phyloP scores from a whole-genome alignment of 2,888 invertebrate species.

The Euplexia lucipara region DNA sequence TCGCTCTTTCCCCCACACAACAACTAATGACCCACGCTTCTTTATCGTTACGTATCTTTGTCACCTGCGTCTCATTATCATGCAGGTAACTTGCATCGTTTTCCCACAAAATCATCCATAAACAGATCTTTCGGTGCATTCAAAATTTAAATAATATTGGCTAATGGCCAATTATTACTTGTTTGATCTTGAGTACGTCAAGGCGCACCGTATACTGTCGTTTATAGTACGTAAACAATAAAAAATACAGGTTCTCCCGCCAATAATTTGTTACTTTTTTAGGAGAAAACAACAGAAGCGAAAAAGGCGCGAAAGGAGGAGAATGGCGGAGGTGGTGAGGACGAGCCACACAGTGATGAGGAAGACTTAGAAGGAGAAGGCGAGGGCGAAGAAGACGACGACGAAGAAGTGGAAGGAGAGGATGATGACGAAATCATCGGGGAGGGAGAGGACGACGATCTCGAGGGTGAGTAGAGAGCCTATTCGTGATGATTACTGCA shows the following conservation, averaged over 20 bases:
- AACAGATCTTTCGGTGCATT: slow-evolving; percentile 66
- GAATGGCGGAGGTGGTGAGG: slow-evolving; percentile 93
- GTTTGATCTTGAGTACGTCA: slow-evolving; percentile 73
- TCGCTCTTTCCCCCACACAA: slow-evolving; percentile 82
- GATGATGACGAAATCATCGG: slow-evolving; percentile 92
- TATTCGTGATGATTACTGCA: slow-evolving; percentile 21
- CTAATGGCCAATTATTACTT: slow-evolving; percentile 79
- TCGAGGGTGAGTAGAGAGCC: slow-evolving; percentile 74
- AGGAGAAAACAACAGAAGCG: slow-evolving; percentile 94
- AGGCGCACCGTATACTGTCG: slow-evolving; percentile 62
- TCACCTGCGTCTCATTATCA: slow-evolving; percentile 86
- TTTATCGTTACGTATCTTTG: slow-evolving; percentile 86
- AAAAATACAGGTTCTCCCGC: slow-evolving; percentile 48
- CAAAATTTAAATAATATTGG: slow-evolving; percentile 76
- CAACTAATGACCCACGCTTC: slow-evolving; percentile 87
- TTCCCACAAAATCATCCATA: slow-evolving; percentile 71
- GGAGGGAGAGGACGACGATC: slow-evolving; percentile 92
- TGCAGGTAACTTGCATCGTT: slow-evolving; percentile 73
- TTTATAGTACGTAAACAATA: slow-evolving; percentile 68
- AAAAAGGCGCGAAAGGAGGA: slow-evolving; percentile 96
- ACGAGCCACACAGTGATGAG: slow-evolving; percentile 92
- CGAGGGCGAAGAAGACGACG: slow-evolving; percentile 91
- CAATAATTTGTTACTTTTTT: slow-evolving; percentile 63
- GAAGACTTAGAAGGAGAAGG: slow-evolving; percentile 92
- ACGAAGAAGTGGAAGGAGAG: slow-evolving; percentile 92